Evolutionary conservation across 2,113 vertebrate genomes (phyloP).

Genomic region (Uropsilus gracilis): DNA sequence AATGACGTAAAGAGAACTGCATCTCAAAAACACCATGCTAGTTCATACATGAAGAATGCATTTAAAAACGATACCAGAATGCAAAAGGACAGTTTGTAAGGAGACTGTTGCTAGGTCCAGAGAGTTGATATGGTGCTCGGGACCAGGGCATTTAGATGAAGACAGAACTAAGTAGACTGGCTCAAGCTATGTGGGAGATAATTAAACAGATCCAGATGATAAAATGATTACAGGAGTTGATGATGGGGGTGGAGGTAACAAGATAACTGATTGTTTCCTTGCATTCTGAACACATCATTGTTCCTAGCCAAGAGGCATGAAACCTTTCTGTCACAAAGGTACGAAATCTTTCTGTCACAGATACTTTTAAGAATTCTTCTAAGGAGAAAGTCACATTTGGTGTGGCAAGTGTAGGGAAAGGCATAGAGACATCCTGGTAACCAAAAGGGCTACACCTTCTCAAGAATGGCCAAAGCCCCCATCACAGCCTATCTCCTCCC

Average conservation of each 20-base stretch:
- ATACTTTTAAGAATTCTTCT: background rate
- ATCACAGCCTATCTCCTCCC: background rate
- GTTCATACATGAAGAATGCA: background rate
- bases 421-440: background rate
- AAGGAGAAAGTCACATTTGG: background rate
- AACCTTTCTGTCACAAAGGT: no score
- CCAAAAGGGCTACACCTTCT: background rate
- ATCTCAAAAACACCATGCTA: background rate
- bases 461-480: background rate
- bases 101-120: background rate
- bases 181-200: background rate
- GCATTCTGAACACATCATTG: background rate
- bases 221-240: background rate
- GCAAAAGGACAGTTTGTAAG: background rate
- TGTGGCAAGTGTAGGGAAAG: background rate
- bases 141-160: background rate
- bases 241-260: background rate
- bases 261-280: background rate
- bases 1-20: background rate
- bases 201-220: background rate
- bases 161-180: background rate
- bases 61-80: conserved; percentile 5
- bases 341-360: background rate
- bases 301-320: background rate
- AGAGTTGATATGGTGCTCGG: background rate